Evolutionary conservation across 35 echinoderm and acorn worm genomes (phyloP).

Genomic region (Strongylocentrotus purpuratus): DNA sequence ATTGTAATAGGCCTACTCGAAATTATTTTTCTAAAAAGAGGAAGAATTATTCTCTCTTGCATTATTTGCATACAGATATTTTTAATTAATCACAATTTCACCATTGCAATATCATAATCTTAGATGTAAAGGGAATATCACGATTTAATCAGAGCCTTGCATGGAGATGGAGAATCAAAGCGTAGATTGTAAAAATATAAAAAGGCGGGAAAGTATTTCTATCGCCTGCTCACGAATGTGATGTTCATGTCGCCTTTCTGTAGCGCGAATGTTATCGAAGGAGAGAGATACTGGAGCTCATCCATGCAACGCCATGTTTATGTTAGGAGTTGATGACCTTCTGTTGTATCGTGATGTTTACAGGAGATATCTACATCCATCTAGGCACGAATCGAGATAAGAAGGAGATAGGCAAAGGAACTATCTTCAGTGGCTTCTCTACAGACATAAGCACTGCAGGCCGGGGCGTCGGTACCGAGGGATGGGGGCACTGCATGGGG

Average conservation of each 20-base stretch:
- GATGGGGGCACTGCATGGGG: background rate
- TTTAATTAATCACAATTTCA: too few species aligned
- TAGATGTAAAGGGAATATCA: too few species aligned
- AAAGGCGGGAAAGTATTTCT: background rate
- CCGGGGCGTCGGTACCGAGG: background rate
- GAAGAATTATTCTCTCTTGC: too few species aligned
- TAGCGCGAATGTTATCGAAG: background rate
- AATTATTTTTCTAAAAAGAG: too few species aligned
- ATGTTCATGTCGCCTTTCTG: background rate
- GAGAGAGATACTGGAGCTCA: background rate
- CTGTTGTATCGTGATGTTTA: background rate
- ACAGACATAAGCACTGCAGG: background rate
- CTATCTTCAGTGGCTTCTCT: background rate
- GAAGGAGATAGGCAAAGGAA: background rate
- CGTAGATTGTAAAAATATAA: background rate
- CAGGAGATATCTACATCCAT: background rate
- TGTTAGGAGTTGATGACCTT: conserved; percentile 9
- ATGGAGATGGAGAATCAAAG: background rate
- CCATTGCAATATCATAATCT: too few species aligned
- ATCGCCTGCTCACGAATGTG: background rate
- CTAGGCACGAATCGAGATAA: background rate
- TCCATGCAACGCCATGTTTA: background rate
- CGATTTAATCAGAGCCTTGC: too few species aligned
- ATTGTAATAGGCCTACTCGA: too few species aligned
- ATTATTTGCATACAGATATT: too few species aligned